Evolutionary conservation across 2,888 invertebrate genomes (phyloP), one percentile per base, ranked within the genome.

Genomic region (Margaritifera margaritifera): DNA sequence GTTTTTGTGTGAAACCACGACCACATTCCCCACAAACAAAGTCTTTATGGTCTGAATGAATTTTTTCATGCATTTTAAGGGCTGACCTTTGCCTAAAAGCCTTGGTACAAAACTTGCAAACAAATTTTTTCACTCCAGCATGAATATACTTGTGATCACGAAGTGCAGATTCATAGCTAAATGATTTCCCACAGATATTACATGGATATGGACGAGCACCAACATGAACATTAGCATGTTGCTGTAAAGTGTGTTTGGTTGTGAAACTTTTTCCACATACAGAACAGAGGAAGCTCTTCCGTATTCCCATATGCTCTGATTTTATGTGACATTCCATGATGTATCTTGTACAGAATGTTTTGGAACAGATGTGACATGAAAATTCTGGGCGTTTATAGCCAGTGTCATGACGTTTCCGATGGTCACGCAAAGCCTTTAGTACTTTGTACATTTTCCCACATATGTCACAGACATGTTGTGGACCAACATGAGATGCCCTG

Each of bases 1-100:
- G 90, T 51, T 90, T 88, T 62, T 90, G 90, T 50, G 90, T 90
- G 72, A 90, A 90, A 59, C 87, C 89, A 65, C 89, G 85, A 42
- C 89, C 89, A 78, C 90, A 90, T 59, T 87, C 84, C 6, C 75
- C 69, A 71, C 90, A 90, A 8, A 71, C 75, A 71, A 87, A 89
- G 59, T 87, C 86, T 74, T 87, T 87, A 64, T 86, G 84, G 27
- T 88, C 89, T 69, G 81, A 81, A 77, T 90, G 90, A 71, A 89
- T 88, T 51, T 89, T 84, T 73, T 85, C 81, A 78, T 90, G 90
- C 66, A 90, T 89, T 66, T 88, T 85, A 50, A 90, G 78, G 25
- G 89, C 88, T 53, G 90, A 83, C 61, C 89, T 87, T 59, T 89
- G 88, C 25, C 83, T 82, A 72, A 90, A 90, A 22, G 84, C 82